phyloP scores from a whole-genome alignment of 2,113 vertebrate species.

The Toxostoma redivivum region DNA sequence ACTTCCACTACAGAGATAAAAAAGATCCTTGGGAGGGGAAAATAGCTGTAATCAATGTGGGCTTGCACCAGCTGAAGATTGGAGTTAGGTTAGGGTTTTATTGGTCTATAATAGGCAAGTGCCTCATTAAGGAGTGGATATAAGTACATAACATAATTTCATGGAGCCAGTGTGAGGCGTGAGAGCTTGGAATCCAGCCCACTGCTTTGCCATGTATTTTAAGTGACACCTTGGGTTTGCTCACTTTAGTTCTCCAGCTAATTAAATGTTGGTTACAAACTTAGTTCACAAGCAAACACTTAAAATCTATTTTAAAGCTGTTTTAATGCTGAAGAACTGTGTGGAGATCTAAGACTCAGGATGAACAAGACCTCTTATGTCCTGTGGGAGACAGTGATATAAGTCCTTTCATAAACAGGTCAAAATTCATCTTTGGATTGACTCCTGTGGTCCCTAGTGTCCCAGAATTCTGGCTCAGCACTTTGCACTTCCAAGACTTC shows the following conservation, averaged over 20 bases:
- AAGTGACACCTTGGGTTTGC: background rate
- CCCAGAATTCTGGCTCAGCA: background rate
- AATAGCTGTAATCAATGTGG: background rate
- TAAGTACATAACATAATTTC: background rate
- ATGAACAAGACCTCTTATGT: background rate
- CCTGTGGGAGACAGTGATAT: background rate
- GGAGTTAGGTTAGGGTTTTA: background rate
- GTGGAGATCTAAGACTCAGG: background rate
- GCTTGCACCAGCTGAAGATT: background rate
- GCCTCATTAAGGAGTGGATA: background rate
- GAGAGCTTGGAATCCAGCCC: background rate
- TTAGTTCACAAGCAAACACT: background rate
- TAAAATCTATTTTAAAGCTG: background rate
- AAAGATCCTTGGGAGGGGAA: background rate
- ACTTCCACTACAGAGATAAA: background rate
- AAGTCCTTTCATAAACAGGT: background rate
- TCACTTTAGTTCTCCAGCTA: background rate
- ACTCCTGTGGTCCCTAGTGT: background rate
- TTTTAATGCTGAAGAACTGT: background rate
- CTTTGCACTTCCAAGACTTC: background rate
- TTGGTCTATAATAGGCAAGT: background rate
- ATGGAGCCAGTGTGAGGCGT: fast-evolving
- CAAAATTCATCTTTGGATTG: background rate
- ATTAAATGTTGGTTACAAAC: background rate
- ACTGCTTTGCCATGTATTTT: background rate